phyloP scores from a whole-genome alignment of 2,888 invertebrate species.

The Erebia epiphron region DNA sequence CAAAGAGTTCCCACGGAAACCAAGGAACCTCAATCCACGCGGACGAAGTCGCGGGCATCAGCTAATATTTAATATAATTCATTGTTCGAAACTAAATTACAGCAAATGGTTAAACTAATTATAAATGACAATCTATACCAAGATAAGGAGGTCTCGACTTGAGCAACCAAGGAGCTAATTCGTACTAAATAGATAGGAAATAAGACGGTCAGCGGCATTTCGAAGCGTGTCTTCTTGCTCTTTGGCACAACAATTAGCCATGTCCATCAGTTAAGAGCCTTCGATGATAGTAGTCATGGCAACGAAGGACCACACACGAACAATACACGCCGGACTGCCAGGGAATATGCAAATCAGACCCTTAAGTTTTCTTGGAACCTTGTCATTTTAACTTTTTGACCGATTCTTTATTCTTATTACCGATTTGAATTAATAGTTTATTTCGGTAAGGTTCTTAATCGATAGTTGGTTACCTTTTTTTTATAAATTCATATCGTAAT shows the following conservation, averaged over 20 bases:
- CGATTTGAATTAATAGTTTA: not conserved
- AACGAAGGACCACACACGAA: constrained; percentile 79
- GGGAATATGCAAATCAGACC: constrained; percentile 46
- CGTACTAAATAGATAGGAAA: constrained; percentile 37
- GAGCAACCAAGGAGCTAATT: constrained; percentile 35
- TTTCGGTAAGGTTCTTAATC: not conserved
- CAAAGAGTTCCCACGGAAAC: too few relatives aligned
- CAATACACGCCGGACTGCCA: constrained; percentile 55
- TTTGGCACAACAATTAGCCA: constrained; percentile 70
- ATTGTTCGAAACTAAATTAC: not conserved
- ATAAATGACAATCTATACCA: constrained; percentile 17
- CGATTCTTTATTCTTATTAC: constrained; percentile 11
- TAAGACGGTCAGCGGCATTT: constrained; percentile 67
- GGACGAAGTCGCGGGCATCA: too few relatives aligned
- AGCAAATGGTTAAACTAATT: constrained; percentile 23
- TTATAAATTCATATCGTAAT: too few relatives aligned
- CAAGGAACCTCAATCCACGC: too few relatives aligned
- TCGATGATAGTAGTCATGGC: constrained; percentile 62
- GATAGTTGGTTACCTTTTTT: not conserved
- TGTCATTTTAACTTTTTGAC: constrained; percentile 12
- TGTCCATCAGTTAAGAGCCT: constrained; percentile 72
- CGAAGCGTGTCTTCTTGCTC: constrained; percentile 52
- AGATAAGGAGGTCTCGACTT: constrained; percentile 28
- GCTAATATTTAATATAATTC: not conserved
- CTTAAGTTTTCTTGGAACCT: constrained; percentile 30